Evolutionary conservation across 2,888 invertebrate species (phyloP).

Genomic region (Omphaloscelis lunosa): DNA sequence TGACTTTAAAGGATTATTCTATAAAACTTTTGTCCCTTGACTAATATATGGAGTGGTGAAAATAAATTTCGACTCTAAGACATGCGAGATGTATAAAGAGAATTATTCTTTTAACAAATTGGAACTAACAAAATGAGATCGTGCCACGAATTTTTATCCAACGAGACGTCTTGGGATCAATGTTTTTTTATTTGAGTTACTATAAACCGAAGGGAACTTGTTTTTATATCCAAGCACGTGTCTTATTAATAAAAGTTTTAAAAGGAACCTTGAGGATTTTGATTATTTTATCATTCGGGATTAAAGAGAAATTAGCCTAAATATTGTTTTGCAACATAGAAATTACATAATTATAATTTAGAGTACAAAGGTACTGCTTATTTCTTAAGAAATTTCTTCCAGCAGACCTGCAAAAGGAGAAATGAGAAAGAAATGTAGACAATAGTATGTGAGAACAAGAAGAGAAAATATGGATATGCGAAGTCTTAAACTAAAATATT

Average conservation of each 20-base stretch:
- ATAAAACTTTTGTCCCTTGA: conserved; percentile 35
- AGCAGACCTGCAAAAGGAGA: too few relatives aligned
- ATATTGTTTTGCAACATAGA: not conserved
- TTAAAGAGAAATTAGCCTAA: not conserved
- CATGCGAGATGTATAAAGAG: conserved; percentile 35
- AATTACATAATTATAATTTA: too few relatives aligned
- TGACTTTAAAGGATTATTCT: conserved; percentile 31
- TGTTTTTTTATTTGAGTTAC: conserved; percentile 28
- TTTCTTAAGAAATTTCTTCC: too few relatives aligned
- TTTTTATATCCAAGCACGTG: conserved; percentile 28
- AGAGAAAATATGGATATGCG: too few relatives aligned
- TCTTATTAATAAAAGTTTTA: conserved; percentile 13
- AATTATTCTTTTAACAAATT: conserved; percentile 42
- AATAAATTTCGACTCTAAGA: conserved; percentile 39
- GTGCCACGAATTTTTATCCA: conserved; percentile 17
- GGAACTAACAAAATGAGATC: conserved; percentile 31
- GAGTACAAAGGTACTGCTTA: too few relatives aligned
- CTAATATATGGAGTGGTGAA: conserved; percentile 22
- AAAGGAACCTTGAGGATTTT: not conserved
- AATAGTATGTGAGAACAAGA: too few relatives aligned
- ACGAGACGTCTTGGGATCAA: conserved; percentile 24
- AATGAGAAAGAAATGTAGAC: too few relatives aligned
- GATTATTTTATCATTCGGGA: not conserved
- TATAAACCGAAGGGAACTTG: conserved; percentile 22
- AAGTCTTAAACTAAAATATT: too few relatives aligned